Evolutionary conservation across 2,888 invertebrate genomes (phyloP).

Genomic region (Hemaris fuciformis): DNA sequence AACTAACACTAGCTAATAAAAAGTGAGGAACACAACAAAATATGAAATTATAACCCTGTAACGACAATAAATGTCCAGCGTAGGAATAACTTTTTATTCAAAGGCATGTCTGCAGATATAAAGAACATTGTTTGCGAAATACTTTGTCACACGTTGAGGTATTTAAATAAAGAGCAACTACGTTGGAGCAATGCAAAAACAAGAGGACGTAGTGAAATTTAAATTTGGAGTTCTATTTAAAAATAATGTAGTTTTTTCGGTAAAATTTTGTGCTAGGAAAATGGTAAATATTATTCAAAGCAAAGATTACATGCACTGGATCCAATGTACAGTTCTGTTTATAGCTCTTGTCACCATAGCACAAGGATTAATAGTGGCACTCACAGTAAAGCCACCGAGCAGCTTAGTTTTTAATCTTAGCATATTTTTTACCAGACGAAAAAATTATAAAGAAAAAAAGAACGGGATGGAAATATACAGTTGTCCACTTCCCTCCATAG

Average conservation of each 20-base stretch:
- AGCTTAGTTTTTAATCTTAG: too few relatives aligned
- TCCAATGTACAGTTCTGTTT: too few relatives aligned
- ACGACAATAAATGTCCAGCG: background rate
- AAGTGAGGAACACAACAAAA: background rate
- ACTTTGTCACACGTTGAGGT: constrained; percentile 5
- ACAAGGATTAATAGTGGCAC: too few relatives aligned
- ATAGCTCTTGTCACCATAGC: too few relatives aligned
- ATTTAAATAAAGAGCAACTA: constrained; percentile 12
- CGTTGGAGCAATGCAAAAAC: constrained; percentile 1
- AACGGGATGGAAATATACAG: too few relatives aligned
- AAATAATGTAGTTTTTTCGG: background rate
- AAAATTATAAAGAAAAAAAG: too few relatives aligned
- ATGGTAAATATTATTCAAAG: background rate
- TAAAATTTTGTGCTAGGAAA: background rate
- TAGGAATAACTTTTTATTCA: background rate
- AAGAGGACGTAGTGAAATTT: background rate
- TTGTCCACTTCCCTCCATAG: too few relatives aligned
- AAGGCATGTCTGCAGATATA: background rate
- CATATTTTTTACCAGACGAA: too few relatives aligned
- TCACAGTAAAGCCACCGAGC: too few relatives aligned
- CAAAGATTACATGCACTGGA: background rate
- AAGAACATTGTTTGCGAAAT: background rate
- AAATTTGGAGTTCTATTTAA: constrained; percentile 3
- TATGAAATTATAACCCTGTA: background rate
- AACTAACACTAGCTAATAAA: too few relatives aligned